These are phyloP conservation scores for Threskiornis aethiopicus DNA, from an alignment of 2,797 vertebrate species.

Conservation along the genomic window DNA sequence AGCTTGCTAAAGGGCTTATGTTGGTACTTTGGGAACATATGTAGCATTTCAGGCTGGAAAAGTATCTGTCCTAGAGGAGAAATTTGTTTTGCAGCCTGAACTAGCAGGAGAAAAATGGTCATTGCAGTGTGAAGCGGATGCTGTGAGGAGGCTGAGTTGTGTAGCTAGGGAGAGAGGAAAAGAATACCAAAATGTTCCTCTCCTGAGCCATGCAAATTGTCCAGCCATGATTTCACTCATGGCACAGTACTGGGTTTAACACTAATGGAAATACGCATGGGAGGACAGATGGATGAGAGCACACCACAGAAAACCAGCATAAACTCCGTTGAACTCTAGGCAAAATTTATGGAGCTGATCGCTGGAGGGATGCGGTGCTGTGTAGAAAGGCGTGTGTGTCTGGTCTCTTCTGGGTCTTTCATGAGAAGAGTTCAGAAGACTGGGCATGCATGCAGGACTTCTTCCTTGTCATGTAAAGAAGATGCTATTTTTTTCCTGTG, in stretches of 20 bases:
- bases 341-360: fast-evolving
- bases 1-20: neutral
- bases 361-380: neutral
- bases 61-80: slow-evolving; percentile 2
- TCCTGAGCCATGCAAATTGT: neutral
- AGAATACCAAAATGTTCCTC: neutral
- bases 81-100: slow-evolving; percentile 19
- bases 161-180: neutral
- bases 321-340: neutral
- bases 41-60: neutral
- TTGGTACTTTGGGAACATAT: neutral
- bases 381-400: fast-evolving
- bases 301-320: neutral
- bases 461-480: neutral
- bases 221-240: slow-evolving; percentile 2
- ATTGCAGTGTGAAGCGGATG: neutral
- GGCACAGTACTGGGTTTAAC: neutral
- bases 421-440: neutral
- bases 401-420: neutral
- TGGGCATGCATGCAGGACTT: neutral
- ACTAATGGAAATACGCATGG: neutral
- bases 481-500: fast-evolving
- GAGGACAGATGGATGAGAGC: neutral
- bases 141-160: neutral
- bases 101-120: neutral